Evolutionary conservation across 2,888 invertebrate genomes (phyloP).

Genomic region (Brassicogethes aeneus): DNA sequence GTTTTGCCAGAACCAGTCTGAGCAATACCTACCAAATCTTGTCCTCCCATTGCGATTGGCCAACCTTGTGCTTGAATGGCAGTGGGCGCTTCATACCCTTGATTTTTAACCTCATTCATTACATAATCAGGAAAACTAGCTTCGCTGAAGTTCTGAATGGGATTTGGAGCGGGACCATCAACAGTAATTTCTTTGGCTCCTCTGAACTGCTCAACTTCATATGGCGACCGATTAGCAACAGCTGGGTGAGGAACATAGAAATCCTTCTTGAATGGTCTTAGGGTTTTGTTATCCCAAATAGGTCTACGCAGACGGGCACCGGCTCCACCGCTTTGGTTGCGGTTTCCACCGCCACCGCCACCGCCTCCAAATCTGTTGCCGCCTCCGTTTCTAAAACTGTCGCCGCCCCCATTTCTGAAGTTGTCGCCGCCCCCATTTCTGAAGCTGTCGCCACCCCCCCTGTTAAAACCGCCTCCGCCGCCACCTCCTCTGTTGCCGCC

Average conservation of each 20-base stretch:
- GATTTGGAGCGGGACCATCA: conserved; percentile 65
- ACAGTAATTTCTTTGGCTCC: conserved; percentile 78
- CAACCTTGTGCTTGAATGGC: conserved; percentile 84
- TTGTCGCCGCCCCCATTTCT: conserved; percentile 36
- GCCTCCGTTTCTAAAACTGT: conserved; percentile 14
- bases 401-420: conserved; percentile 19
- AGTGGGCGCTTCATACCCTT: conserved; percentile 68
- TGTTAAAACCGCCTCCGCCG: conserved; percentile 6
- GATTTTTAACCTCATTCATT: conserved; percentile 61
- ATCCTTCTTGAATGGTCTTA: conserved; percentile 78
- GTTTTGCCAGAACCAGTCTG: conserved; percentile 80
- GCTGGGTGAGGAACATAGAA: conserved; percentile 69
- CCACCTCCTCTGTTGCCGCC: conserved; percentile 30
- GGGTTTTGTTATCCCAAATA: conserved; percentile 65
- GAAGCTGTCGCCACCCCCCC: conserved; percentile 6
- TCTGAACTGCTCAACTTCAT: conserved; percentile 67
- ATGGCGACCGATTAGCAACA: conserved; percentile 54
- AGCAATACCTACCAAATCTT: conserved; percentile 83
- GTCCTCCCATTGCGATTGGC: conserved; percentile 77
- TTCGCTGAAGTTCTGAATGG: conserved; percentile 71
- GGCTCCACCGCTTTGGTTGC: conserved; percentile 22
- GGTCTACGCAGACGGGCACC: conserved; percentile 49
- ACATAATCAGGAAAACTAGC: conserved; percentile 73
- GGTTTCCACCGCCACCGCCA: conserved; percentile 37
- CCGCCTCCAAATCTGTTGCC: conserved; percentile 33